phyloP scores from a whole-genome alignment of 2,113 vertebrate genomes.

The Rhinolophus ferrumequinum region DNA sequence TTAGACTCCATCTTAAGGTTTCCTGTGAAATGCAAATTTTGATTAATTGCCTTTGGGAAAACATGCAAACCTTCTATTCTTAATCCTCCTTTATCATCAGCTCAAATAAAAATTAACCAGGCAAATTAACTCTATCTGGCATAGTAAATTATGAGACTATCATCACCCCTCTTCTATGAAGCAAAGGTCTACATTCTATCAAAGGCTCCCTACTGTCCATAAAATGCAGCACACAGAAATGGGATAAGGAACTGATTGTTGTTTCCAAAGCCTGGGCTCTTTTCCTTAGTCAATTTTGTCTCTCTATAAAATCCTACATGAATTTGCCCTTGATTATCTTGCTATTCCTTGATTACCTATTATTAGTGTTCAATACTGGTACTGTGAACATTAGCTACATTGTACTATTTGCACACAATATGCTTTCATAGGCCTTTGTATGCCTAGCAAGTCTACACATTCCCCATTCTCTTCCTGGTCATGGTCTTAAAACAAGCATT shows the following conservation, averaged over 20 bases:
- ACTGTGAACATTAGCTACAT: neutral
- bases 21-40: slow-evolving; percentile 79
- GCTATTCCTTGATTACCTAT: neutral
- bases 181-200: neutral
- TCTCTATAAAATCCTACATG: neutral
- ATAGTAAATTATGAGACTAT: neutral
- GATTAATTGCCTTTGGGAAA: slow-evolving; percentile 68
- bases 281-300: neutral
- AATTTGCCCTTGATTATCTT: neutral
- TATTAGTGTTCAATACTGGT: neutral
- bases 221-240: neutral
- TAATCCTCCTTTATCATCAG: slow-evolving; percentile 38
- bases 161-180: neutral
- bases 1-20: slow-evolving; percentile 93
- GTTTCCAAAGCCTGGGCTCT: neutral
- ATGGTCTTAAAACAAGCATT: slow-evolving; percentile 15
- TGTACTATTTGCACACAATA: neutral
- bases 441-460: neutral
- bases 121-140: slow-evolving; percentile 6
- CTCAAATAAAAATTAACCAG: slow-evolving; percentile 41
- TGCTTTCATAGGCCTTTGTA: neutral
- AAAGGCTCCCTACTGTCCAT: neutral
- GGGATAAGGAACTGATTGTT: neutral
- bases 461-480: neutral
- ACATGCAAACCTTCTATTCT: neutral